Percentiles rank a stretch among this genome's conserved stretches.
phyloP scores from a whole-genome alignment of 2,113 vertebrate species.

The Martes martes region DNA sequence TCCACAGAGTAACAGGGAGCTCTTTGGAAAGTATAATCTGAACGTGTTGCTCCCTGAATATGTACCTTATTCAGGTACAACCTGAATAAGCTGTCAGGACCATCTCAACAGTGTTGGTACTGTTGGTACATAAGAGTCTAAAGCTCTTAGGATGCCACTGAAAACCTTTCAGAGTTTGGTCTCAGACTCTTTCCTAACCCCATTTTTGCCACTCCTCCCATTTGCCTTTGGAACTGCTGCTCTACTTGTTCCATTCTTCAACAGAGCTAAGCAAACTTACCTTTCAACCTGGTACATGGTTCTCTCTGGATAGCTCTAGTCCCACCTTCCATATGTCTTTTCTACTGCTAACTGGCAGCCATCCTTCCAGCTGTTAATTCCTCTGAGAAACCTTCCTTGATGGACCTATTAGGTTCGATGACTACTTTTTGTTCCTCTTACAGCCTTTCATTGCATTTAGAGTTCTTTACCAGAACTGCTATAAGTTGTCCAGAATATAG shows the following conservation, averaged over 20 bases:
- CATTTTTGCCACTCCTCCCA: background rate
- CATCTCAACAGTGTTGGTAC: background rate
- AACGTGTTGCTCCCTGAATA: too few species aligned
- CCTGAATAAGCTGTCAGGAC: background rate
- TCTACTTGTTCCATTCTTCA: background rate
- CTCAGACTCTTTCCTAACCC: background rate
- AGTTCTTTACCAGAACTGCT: background rate
- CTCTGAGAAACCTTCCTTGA: background rate
- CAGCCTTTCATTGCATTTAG: background rate
- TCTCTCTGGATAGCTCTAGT: background rate
- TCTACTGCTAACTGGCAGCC: background rate
- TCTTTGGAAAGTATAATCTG: background rate
- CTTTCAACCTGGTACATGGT: background rate
- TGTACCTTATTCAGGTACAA: too few species aligned
- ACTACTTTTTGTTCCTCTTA: background rate
- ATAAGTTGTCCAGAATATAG: background rate
- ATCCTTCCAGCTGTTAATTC: background rate
- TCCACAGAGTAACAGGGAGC: too few species aligned
- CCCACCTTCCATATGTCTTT: background rate
- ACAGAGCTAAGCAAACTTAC: background rate
- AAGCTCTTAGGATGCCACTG: background rate
- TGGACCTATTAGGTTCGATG: background rate
- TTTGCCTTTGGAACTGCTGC: background rate
- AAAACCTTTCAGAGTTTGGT: background rate
- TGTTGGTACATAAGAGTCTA: background rate